Base-by-base conservation (phyloP, 2,113 vertebrate species). In the Trogon melanurus region DNA sequence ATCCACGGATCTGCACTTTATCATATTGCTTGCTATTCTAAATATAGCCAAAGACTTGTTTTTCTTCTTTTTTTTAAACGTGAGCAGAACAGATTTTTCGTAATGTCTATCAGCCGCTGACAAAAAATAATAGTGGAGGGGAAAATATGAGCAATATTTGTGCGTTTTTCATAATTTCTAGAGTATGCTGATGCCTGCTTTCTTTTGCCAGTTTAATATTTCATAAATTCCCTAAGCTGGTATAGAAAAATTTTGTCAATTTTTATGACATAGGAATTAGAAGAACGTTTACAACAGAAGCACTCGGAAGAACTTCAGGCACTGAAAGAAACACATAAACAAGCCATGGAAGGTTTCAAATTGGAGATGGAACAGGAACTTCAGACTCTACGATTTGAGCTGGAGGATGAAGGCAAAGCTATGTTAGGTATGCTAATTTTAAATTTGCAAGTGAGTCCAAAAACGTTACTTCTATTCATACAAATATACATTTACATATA, bases 321-420 rank as follows among this genome's bases (percentile, higher is more conserved):
- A 13, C 94, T 99, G 81, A 98, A 99, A 95, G 99, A 99, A 79
- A 98, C 99, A 34, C 99, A 99, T 96, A 99, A 99, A 78, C 99
- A 99, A 95, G 99, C 98, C 66, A 98, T 99, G 94, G 99, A 99
- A 97, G 98, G 98, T 44, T 99, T 99, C 95, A 99, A 99, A 89
- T 85, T 99, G 96, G 99, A 99, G 96, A 99, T 99, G 67, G 99
- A 99, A 32, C 99, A 99, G 91, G 99, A 99, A 79, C 98, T 99
- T 88, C 99, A 99, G 92, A 99, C 99, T 1, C 98, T 99, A 21
- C 98, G 99, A 92, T 99, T 99, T 86, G 99, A 99, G 66, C 97
- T 99, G 96, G 99, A 99, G 97, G 99, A 99, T 71, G 99, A 99
- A 98, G 99, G 99, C 94, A 99, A 99, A 97, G 99, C 99, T 90